phyloP scores from a whole-genome alignment of 2,113 vertebrate genomes.

The Apeltes quadracus region DNA sequence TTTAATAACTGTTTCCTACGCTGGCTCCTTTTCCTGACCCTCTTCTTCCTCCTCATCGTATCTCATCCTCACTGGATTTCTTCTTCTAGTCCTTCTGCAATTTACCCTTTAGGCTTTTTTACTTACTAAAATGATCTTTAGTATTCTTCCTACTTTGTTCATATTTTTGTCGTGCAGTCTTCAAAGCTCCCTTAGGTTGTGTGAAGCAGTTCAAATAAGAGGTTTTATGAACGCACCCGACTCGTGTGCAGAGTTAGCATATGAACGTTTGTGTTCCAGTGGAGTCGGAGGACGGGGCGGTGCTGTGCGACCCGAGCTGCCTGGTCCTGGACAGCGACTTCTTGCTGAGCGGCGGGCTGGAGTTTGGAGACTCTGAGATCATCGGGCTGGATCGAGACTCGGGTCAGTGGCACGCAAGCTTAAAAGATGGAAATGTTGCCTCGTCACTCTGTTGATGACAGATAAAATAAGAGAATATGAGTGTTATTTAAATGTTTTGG shows the following conservation, averaged over 20 bases:
- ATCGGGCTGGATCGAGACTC: slow-evolving; percentile 67
- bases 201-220: neutral
- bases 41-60: slow-evolving; percentile 32
- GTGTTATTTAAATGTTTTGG: no score
- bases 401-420: slow-evolving; percentile 42
- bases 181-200: neutral
- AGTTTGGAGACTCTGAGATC: slow-evolving; percentile 71
- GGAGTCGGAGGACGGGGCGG: slow-evolving; percentile 51
- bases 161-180: neutral
- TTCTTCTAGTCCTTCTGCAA: no score
- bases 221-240: no score
- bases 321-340: slow-evolving; percentile 74
- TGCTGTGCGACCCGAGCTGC: slow-evolving; percentile 58
- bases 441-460: no score
- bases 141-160: no score
- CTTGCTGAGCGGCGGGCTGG: slow-evolving; percentile 70
- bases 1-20: neutral
- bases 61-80: slow-evolving; percentile 53
- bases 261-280: slow-evolving; percentile 28
- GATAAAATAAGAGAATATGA: no score
- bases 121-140: no score
- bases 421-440: no score
- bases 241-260: neutral
- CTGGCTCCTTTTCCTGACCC: slow-evolving; percentile 26
- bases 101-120: no score